Percentiles rank a stretch among this genome's conserved stretches.
phyloP scores from a whole-genome alignment of 2,888 invertebrate genomes.

The Apeira syringaria region DNA sequence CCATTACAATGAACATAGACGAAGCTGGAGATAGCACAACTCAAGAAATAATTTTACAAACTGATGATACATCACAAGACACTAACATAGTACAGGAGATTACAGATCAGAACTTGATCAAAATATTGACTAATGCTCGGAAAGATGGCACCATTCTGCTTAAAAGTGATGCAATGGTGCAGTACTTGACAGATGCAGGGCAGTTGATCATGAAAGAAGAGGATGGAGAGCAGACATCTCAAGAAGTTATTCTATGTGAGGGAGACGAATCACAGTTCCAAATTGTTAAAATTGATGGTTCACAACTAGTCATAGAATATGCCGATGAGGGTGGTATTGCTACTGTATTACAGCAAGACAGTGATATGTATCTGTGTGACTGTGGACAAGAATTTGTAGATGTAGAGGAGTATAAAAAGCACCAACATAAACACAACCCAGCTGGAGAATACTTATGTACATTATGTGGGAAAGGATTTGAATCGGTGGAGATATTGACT shows the following conservation, averaged over 20 bases:
- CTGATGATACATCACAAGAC: conserved; percentile 22
- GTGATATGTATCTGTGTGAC: conserved; percentile 70
- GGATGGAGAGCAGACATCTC: conserved; percentile 52
- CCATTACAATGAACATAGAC: conserved; percentile 49
- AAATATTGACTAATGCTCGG: conserved; percentile 60
- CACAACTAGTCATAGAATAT: conserved; percentile 74
- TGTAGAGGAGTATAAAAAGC: conserved; percentile 65
- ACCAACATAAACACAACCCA: conserved; percentile 68
- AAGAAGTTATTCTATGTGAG: conserved; percentile 73
- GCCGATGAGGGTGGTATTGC: conserved; percentile 69
- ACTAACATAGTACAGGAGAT: conserved; percentile 25
- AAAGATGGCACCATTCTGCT: conserved; percentile 63
- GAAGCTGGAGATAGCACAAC: conserved; percentile 43
- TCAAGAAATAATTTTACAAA: conserved; percentile 37
- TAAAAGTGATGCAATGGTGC: conserved; percentile 46
- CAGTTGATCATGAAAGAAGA: conserved; percentile 51
- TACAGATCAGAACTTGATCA: conserved; percentile 57
- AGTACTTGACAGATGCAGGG: conserved; percentile 56
- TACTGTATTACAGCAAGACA: conserved; percentile 67
- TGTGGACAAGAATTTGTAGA: conserved; percentile 74
- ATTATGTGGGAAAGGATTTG: conserved; percentile 75
- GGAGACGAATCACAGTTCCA: conserved; percentile 74
- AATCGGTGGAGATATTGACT: conserved; percentile 68
- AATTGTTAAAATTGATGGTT: conserved; percentile 72
- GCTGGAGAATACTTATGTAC: conserved; percentile 67